These are phyloP conservation scores for Pygmarrhopalites habei DNA, from an alignment of 1,140 invertebrate species.

Conservation along the genomic window DNA sequence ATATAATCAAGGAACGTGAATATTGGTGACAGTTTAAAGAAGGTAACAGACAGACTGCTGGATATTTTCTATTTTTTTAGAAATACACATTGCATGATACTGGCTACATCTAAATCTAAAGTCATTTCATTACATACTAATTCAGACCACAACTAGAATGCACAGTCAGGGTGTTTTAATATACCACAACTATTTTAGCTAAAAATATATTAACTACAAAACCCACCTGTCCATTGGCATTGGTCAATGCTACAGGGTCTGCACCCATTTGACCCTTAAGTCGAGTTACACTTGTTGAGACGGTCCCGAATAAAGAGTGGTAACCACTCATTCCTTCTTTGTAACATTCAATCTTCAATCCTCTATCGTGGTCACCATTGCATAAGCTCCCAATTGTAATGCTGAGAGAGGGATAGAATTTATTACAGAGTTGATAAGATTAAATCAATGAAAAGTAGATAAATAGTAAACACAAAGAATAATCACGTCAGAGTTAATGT, in stretches of 20 bases:
- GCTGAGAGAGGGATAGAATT: no score
- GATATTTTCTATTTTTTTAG: background rate
- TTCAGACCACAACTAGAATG: no score
- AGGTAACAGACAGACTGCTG: background rate
- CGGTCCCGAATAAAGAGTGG: slow-evolving; percentile 21
- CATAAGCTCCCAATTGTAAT: slow-evolving; percentile 50
- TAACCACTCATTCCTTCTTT: slow-evolving; percentile 33
- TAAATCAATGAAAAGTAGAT: no score
- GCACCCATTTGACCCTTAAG: slow-evolving; percentile 1
- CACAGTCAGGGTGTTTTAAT: no score
- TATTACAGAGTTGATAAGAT: no score
- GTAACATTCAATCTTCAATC: slow-evolving; percentile 21
- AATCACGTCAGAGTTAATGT: no score
- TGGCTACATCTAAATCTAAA: background rate
- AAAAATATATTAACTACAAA: background rate
- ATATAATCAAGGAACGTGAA: slow-evolving; percentile 45
- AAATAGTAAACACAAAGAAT: no score
- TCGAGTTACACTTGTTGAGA: slow-evolving; percentile 23
- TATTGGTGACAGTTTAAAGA: slow-evolving; percentile 14
- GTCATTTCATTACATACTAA: background rate
- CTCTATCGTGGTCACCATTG: slow-evolving; percentile 25
- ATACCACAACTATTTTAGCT: background rate
- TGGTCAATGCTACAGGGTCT: background rate
- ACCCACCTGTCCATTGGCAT: background rate
- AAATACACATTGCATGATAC: background rate